These are phyloP conservation scores for Trissolcus basalis DNA, from an alignment of 1,140 invertebrate species.

Conservation along the genomic window DNA sequence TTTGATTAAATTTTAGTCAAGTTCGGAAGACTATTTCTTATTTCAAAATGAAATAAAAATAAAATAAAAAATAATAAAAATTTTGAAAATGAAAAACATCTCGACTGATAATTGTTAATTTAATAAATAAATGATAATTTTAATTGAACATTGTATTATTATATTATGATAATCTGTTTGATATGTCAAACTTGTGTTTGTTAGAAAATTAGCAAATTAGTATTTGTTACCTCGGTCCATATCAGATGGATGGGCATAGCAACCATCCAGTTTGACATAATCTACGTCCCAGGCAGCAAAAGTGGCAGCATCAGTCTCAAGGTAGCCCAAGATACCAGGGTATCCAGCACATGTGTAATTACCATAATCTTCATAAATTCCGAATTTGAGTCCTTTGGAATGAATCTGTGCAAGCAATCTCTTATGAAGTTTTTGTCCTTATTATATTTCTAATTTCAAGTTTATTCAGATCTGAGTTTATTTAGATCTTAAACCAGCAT, in stretches of 20 bases:
- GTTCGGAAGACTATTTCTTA: too few species aligned
- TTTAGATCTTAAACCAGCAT: too few species aligned
- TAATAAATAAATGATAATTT: too few species aligned
- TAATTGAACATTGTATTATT: too few species aligned
- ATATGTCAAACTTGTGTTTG: too few species aligned
- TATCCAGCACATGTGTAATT: constrained; percentile 96
- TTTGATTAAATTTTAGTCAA: too few species aligned
- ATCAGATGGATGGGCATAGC: constrained; percentile 88
- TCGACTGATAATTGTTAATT: too few species aligned
- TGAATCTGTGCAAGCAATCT: constrained; percentile 83
- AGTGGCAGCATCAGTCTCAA: constrained; percentile 90
- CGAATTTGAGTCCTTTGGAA: constrained; percentile 94
- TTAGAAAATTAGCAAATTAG: too few species aligned
- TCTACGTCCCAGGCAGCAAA: constrained; percentile 99
- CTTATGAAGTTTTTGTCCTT: neutral
- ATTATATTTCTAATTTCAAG: neutral
- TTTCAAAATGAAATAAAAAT: neutral
- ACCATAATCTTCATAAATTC: constrained; percentile 98
- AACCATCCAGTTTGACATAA: constrained; percentile 97
- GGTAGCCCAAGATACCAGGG: constrained; percentile 91
- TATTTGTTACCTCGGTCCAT: constrained; percentile 85
- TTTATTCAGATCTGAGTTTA: too few species aligned
- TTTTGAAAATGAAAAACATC: too few species aligned
- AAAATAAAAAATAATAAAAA: too few species aligned
- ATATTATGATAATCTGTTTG: too few species aligned